A percentile compares a stretch with the other conserved stretches of the same genome.
Conservation (phyloP, 2,888 invertebrate genomes). For the Saturnia pavonia region DNA sequence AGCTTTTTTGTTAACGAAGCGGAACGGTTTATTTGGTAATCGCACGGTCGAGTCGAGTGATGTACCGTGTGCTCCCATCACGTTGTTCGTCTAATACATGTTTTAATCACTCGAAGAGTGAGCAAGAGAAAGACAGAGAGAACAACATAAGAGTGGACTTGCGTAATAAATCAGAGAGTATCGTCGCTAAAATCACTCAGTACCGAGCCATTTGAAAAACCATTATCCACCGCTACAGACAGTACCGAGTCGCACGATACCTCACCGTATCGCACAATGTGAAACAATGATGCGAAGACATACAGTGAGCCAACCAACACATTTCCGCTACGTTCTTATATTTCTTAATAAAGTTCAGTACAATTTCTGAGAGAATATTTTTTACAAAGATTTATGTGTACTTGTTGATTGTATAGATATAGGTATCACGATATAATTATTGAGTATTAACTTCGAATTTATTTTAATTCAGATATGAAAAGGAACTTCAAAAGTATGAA, state of each 20-base stretch:
- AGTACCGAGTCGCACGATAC: not conserved
- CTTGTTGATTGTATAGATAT: no score
- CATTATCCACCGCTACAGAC: not conserved
- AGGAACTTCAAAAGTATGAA: no score
- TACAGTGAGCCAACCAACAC: not conserved
- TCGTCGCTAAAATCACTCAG: not conserved
- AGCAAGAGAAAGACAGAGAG: not conserved
- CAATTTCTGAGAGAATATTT: no score
- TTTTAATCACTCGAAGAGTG: not conserved
- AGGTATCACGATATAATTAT: no score
- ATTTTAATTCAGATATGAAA: no score
- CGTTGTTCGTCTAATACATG: not conserved
- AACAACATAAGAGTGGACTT: not conserved
- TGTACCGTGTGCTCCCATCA: not conserved
- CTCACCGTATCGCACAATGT: not conserved
- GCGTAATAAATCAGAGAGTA: not conserved
- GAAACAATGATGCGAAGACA: not conserved
- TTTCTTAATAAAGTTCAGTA: no score
- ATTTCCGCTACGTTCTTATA: not conserved
- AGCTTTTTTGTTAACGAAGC: not conserved
- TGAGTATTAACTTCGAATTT: no score
- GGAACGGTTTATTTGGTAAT: not conserved
- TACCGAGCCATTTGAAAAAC: not conserved
- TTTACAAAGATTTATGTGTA: no score
- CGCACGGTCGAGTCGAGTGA: not conserved